Conservation (phyloP, 2,888 invertebrate genomes). For the Entomobrya multifasciata region DNA sequence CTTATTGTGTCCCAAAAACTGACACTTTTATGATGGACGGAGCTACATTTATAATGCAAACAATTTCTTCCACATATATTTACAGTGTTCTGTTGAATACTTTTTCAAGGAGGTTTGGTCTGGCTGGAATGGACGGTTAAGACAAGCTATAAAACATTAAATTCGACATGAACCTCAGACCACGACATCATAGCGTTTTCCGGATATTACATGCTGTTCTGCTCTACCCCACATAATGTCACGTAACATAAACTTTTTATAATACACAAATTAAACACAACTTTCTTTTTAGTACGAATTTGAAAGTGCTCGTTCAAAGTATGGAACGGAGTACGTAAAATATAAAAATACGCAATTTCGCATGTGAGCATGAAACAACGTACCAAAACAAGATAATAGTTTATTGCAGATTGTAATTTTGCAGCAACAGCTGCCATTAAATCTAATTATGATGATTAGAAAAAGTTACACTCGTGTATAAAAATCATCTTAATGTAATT, state of each 20-base stretch:
- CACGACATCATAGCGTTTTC: neutral
- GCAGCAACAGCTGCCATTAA: neutral
- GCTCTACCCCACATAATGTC: neutral
- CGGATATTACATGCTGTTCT: slow-evolving; percentile 24
- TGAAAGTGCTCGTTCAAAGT: neutral
- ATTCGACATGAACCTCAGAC: neutral
- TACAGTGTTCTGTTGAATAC: slow-evolving; percentile 23
- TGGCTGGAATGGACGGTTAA: slow-evolving; percentile 2
- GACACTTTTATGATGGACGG: slow-evolving; percentile 8
- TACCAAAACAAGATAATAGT: too few relatives aligned
- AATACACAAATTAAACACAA: too few relatives aligned
- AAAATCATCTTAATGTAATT: too few relatives aligned
- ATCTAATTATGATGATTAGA: slow-evolving; percentile 16
- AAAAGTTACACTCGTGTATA: slow-evolving; percentile 6
- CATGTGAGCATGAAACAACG: neutral
- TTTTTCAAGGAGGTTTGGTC: slow-evolving; percentile 3
- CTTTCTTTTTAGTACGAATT: neutral
- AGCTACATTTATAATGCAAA: slow-evolving; percentile 36
- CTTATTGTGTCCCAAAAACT: neutral
- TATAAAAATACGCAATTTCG: neutral
- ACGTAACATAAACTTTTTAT: too few relatives aligned
- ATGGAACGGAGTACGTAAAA: neutral
- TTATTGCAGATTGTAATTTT: too few relatives aligned
- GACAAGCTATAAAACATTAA: slow-evolving; percentile 27
- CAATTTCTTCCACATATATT: slow-evolving; percentile 45